Percentiles rank a stretch among this genome's conserved stretches.
phyloP scores from a whole-genome alignment of 1,140 invertebrate species.

The Cataglyphis hispanica region DNA sequence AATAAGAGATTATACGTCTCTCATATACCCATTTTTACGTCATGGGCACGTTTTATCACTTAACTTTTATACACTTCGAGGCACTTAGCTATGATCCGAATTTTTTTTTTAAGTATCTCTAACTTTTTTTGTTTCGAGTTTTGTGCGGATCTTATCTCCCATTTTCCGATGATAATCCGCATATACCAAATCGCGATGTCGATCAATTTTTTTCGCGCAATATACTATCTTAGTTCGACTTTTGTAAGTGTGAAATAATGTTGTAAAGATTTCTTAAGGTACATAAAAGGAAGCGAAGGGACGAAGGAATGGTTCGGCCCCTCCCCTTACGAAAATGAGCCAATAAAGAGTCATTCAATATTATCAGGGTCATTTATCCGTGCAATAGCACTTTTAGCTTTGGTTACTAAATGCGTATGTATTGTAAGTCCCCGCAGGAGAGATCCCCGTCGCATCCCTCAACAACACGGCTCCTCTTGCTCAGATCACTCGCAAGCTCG shows the following conservation, averaged over 20 bases:
- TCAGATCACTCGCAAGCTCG: constrained; percentile 89
- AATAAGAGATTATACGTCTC: not conserved
- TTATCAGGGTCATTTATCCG: constrained; percentile 66
- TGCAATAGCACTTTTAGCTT: constrained; percentile 80
- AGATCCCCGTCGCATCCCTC: constrained; percentile 89
- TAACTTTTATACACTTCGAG: not conserved
- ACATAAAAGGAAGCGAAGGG: constrained; percentile 54
- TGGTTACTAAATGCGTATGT: constrained; percentile 87
- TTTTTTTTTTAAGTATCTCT: not conserved
- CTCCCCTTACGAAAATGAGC: constrained; percentile 54
- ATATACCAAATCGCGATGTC: constrained; percentile 3
- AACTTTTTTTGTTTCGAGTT: constrained; percentile 7
- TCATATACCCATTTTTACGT: constrained; percentile 8
- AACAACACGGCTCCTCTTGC: constrained; percentile 90
- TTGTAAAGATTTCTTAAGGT: constrained; percentile 72
- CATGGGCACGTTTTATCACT: not conserved
- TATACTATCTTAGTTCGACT: constrained; percentile 56
- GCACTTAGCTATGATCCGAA: not conserved
- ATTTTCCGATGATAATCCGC: not conserved
- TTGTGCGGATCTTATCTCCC: not conserved
- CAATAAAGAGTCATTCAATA: constrained; percentile 68
- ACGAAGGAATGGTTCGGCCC: constrained; percentile 59
- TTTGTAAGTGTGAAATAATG: constrained; percentile 59
- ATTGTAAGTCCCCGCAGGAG: constrained; percentile 86
- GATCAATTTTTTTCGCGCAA: not conserved